Conservation (phyloP, 2,888 invertebrate species). For the Ophion slaviceki region DNA sequence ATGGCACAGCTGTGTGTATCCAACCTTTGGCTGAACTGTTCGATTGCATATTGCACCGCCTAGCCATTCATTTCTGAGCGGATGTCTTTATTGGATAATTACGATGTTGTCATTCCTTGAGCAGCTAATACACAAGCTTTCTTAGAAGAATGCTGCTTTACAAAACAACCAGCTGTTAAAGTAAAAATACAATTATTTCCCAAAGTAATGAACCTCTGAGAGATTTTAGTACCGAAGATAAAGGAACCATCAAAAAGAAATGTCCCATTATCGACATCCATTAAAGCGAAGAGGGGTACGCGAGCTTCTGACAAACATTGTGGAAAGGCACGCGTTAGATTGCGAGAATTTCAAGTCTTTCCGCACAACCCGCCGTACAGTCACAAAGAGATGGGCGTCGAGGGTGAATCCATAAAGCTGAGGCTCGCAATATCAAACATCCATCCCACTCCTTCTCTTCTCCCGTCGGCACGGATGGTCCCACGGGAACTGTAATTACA, state of each 20-base stretch:
- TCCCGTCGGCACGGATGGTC: conserved; percentile 8
- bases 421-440: conserved; percentile 59
- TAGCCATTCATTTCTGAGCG: background rate
- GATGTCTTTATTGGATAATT: background rate
- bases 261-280: background rate
- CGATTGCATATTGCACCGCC: background rate
- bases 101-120: background rate
- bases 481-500: conserved; percentile 61
- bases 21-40: background rate
- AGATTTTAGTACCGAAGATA: background rate
- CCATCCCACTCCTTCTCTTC: conserved; percentile 30
- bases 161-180: background rate
- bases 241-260: background rate
- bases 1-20: background rate
- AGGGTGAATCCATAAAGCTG: conserved; percentile 60
- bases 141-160: background rate
- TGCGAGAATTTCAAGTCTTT: conserved; percentile 43
- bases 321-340: conserved; percentile 66
- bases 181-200: background rate
- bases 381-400: conserved; percentile 40
- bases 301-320: background rate
- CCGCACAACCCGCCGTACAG: background rate
- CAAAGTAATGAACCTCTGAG: background rate
- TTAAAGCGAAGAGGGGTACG: background rate
- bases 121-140: background rate